A percentile compares a stretch with the other conserved stretches of the same genome.
Conservation (phyloP, 2,113 vertebrate genomes). For the Callaeas wilsoni region DNA sequence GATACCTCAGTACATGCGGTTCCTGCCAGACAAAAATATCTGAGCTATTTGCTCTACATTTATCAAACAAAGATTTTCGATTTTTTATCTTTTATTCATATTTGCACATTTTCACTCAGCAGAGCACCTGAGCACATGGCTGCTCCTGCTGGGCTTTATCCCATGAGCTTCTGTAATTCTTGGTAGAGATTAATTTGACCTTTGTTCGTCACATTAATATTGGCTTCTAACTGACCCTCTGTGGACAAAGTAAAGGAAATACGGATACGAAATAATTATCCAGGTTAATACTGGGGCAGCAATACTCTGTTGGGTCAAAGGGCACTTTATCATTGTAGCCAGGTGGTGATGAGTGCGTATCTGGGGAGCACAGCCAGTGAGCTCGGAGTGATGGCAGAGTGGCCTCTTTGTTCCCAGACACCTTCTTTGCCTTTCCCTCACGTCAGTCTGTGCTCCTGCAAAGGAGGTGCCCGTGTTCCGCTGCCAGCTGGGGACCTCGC, state of each 20-base stretch:
- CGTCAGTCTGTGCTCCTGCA: not conserved
- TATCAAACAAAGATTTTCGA: not conserved
- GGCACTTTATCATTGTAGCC: fast-evolving
- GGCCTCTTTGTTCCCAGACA: not conserved
- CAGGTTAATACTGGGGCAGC: not conserved
- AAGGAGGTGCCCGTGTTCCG: fast-evolving
- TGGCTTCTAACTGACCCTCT: not conserved
- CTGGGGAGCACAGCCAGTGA: not conserved
- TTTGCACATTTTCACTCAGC: not conserved
- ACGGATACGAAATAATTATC: not conserved
- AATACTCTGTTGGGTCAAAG: not conserved
- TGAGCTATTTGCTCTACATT: not conserved
- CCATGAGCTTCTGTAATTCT: not conserved
- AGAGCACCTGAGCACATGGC: not conserved
- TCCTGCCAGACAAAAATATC: not conserved
- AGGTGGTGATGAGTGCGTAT: fast-evolving
- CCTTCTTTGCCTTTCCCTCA: not conserved
- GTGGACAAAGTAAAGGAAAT: not conserved
- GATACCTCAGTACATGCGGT: not conserved
- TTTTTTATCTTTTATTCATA: not conserved
- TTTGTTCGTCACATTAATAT: not conserved
- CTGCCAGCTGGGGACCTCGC: not conserved
- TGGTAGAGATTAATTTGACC: not conserved
- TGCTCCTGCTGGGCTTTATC: not conserved
- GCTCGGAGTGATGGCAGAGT: not conserved